A percentile compares a stretch with the other conserved stretches of the same genome.
Conservation (phyloP, 2,888 invertebrate species). For the Romanomermis culicivorax region DNA sequence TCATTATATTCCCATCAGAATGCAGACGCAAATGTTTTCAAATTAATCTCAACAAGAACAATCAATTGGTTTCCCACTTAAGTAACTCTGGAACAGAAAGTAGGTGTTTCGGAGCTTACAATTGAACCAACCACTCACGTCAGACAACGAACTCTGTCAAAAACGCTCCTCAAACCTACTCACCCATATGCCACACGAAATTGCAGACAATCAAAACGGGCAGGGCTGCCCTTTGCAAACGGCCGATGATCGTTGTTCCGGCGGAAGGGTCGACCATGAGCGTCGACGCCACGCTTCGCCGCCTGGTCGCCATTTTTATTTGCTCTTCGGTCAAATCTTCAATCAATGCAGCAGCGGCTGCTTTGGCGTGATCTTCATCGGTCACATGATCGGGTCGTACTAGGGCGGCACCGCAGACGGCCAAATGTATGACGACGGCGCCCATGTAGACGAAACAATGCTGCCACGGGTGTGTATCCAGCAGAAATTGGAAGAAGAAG, state of each 20-base stretch:
- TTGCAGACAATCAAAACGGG: neutral
- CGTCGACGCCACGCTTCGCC: neutral
- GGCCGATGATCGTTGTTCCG: neutral
- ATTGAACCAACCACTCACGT: too few species aligned
- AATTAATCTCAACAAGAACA: too few species aligned
- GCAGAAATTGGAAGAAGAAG: neutral
- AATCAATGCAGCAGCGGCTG: neutral
- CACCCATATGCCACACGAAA: neutral
- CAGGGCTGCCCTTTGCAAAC: neutral
- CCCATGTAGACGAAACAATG: neutral
- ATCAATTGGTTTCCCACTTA: too few species aligned
- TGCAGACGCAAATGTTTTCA: too few species aligned
- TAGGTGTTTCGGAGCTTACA: too few species aligned
- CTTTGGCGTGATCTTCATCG: neutral
- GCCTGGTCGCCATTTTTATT: neutral
- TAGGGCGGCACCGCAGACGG: neutral
- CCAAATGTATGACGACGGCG: neutral
- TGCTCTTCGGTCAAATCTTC: conserved; percentile 3
- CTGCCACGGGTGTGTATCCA: neutral
- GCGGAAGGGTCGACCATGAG: too few species aligned
- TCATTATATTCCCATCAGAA: too few species aligned
- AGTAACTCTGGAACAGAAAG: too few species aligned
- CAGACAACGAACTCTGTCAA: too few species aligned
- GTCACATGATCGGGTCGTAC: neutral
- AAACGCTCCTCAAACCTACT: too few species aligned